Base-by-base conservation (phyloP, 1,140 invertebrate species). In the Aporrectodea caliginosa region DNA sequence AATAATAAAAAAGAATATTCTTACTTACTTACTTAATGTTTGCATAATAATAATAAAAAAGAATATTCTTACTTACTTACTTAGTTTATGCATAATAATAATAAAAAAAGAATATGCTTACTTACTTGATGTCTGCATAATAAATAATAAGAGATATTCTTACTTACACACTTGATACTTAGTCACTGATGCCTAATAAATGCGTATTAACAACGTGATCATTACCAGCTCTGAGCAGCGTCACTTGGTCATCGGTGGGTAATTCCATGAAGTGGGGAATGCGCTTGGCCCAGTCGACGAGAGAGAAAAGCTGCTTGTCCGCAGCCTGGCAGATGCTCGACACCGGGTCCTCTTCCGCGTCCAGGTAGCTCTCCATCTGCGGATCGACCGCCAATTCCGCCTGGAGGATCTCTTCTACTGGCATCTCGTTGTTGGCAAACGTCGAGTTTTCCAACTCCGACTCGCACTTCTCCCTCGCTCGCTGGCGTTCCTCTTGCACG, bases 281-380 rank as follows among this genome's bases (percentile, higher is more conserved):
- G 30, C 85, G 81, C 85, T 97, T 96, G 29, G 97, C 97, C 96
- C 97, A 99, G 85, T 97, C 95, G 16, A 99, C 94, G 83, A 99
- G 89, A 84, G 97, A 95, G 82, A 93, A 93, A 80, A 99, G 90
- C 87, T 99, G 97, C 87, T 95, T 94, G 86, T 96, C 94, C 76
- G 94, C 92, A 31, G 93, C 93, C 83, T 92, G 83, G 94, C 78
- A 79, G 29, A 79, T 91, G 33, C 76, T 80, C 22, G 43, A 12
- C 43, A 58, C 43, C 43, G 43, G 43, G 43, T 58, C 43, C 22
- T 58, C 43, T 2, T 35, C 33, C 12, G 32, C 75, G 70, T 27
- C n/a, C 6, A 72, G 6, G 43, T 58, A 58, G 43, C 22, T 58
- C 16, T 76, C 75, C 35, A 58, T 12, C 33, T 76, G 93, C 80